Percentiles rank a stretch among this genome's conserved stretches.
phyloP scores from a whole-genome alignment of 2,888 invertebrate genomes.

The Aphodius sticticus region DNA sequence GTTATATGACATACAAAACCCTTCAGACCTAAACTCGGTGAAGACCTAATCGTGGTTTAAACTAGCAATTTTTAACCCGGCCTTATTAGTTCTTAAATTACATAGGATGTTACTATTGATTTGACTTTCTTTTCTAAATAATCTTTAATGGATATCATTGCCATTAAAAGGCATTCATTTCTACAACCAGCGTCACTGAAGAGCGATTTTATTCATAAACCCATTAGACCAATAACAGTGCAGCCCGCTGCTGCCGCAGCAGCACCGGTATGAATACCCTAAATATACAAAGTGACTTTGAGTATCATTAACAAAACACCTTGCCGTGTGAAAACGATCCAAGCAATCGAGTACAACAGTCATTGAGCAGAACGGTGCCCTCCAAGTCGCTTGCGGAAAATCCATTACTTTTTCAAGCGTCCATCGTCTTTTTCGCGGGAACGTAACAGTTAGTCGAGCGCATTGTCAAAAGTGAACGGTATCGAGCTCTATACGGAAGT shows the following conservation, averaged over 20 bases:
- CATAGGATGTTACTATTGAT: background rate
- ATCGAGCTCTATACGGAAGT: background rate
- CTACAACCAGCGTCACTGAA: background rate
- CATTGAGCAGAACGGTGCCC: constrained; percentile 4
- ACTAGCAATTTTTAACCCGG: too few relatives aligned
- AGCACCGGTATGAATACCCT: background rate
- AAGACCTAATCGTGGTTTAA: too few relatives aligned
- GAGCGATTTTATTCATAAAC: constrained; percentile 4
- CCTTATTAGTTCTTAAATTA: background rate
- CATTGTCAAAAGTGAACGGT: background rate
- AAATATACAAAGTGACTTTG: constrained; percentile 4
- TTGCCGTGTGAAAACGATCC: background rate
- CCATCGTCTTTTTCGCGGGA: constrained; percentile 4
- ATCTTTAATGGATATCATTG: background rate
- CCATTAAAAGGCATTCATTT: background rate
- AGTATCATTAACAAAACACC: constrained; percentile 4
- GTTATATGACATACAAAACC: too few relatives aligned
- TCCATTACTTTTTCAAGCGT: background rate
- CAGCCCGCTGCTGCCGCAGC: background rate
- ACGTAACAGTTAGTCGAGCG: background rate
- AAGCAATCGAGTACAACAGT: background rate
- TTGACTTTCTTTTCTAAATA: background rate
- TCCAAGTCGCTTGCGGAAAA: background rate
- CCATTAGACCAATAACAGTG: background rate
- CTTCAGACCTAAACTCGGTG: background rate